A percentile compares a stretch with the other conserved stretches of the same genome.
phyloP scores from a whole-genome alignment of 2,888 invertebrate genomes.

The Atrina japonica region DNA sequence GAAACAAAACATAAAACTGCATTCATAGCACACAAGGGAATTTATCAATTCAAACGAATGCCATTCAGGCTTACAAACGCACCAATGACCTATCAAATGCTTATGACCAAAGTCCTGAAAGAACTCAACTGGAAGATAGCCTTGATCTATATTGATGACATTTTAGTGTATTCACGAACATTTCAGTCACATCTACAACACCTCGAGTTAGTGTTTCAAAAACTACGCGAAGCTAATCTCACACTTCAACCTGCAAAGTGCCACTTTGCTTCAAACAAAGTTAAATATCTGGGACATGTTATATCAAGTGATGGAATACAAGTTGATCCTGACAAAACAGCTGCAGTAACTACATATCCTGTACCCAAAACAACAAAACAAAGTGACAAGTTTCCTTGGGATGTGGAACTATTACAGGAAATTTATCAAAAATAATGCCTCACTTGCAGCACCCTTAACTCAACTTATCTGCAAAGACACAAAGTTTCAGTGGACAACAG shows the following conservation, averaged over 20 bases:
- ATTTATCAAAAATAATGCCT: slow-evolving; percentile 43
- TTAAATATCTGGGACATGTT: slow-evolving; percentile 52
- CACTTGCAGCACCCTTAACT: slow-evolving; percentile 46
- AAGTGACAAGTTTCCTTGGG: slow-evolving; percentile 23
- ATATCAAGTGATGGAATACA: slow-evolving; percentile 50
- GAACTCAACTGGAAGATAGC: slow-evolving; percentile 46
- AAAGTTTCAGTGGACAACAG: slow-evolving; percentile 45
- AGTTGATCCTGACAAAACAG: slow-evolving; percentile 46
- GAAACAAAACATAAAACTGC: slow-evolving; percentile 35
- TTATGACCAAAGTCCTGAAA: slow-evolving; percentile 46
- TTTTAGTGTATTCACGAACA: slow-evolving; percentile 41
- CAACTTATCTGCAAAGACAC: slow-evolving; percentile 42
- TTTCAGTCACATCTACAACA: slow-evolving; percentile 48
- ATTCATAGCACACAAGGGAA: slow-evolving; percentile 24
- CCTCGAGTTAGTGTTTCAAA: slow-evolving; percentile 41
- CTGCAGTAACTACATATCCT: slow-evolving; percentile 36
- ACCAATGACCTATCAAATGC: slow-evolving; percentile 39
- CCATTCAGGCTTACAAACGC: slow-evolving; percentile 47
- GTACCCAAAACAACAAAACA: slow-evolving; percentile 18
- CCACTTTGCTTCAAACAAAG: slow-evolving; percentile 38
- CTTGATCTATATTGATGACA: slow-evolving; percentile 58
- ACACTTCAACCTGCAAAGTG: slow-evolving; percentile 53
- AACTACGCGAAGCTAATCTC: slow-evolving; percentile 45
- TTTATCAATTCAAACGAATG: slow-evolving; percentile 40
- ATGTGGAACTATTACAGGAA: slow-evolving; percentile 28